A percentile compares a stretch with the other conserved stretches of the same genome.
Evolutionary conservation across 2,888 invertebrate species (phyloP).

Genomic region (Abscondita cerata): DNA sequence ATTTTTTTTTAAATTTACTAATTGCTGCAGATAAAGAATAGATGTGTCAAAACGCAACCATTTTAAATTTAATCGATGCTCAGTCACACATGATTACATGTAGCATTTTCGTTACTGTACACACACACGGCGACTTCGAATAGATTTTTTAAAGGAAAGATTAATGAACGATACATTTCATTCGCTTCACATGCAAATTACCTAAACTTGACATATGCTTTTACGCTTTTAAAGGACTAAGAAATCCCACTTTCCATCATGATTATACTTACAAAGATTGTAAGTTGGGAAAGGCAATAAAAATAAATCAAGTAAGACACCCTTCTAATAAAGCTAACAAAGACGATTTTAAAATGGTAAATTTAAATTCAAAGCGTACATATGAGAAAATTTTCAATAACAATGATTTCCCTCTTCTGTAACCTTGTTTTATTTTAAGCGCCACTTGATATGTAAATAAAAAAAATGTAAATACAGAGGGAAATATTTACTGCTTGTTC

Average conservation of each 20-base stretch:
- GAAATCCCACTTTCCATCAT: slow-evolving; percentile 9
- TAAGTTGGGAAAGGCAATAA: background rate
- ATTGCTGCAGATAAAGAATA: too few relatives aligned
- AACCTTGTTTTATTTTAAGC: background rate
- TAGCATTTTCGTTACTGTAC: too few relatives aligned
- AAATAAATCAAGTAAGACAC: slow-evolving; percentile 12
- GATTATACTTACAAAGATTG: background rate
- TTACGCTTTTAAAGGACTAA: slow-evolving; percentile 8
- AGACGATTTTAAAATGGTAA: background rate
- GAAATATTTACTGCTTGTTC: background rate
- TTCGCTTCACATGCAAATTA: slow-evolving; percentile 29
- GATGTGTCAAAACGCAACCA: too few relatives aligned
- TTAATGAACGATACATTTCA: slow-evolving; percentile 23
- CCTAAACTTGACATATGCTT: slow-evolving; percentile 21
- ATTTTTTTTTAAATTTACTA: too few relatives aligned
- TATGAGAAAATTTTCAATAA: background rate
- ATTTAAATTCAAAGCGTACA: too few relatives aligned
- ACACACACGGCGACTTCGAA: too few relatives aligned
- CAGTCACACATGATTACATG: too few relatives aligned
- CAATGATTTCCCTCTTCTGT: background rate
- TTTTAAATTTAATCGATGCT: too few relatives aligned
- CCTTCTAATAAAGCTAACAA: slow-evolving; percentile 15
- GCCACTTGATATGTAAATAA: slow-evolving; percentile 4
- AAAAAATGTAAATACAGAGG: slow-evolving; percentile 2
- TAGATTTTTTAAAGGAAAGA: slow-evolving; percentile 10